These are phyloP conservation scores for Burhinus oedicnemus DNA, from an alignment of 2,113 vertebrate species.

Conservation along the genomic window DNA sequence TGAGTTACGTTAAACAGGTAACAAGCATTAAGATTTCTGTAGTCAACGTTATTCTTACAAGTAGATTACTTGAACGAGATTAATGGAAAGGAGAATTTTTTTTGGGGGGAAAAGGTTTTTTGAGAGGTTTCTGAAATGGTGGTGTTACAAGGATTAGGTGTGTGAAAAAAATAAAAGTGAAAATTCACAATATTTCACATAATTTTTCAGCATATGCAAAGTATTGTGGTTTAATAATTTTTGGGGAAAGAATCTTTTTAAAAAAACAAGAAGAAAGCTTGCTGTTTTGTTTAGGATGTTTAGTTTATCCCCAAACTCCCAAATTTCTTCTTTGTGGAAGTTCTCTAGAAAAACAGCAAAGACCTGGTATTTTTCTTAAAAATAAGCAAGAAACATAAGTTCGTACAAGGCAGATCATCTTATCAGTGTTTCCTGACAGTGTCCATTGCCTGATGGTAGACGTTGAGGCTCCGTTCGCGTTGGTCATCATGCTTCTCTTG, in stretches of 20 bases:
- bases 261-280: background rate
- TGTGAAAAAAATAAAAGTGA: background rate
- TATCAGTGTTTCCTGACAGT: background rate
- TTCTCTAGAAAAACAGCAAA: background rate
- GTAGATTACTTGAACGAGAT: background rate
- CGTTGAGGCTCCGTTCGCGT: fast-evolving
- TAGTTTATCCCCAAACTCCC: no score
- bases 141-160: no score
- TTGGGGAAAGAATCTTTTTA: background rate
- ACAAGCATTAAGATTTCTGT: background rate
- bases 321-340: background rate
- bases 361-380: background rate
- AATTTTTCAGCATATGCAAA: background rate
- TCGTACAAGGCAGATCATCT: background rate
- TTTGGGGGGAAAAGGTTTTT: fast-evolving
- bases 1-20: background rate
- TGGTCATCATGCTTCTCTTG: fast-evolving
- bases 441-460: fast-evolving
- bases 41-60: background rate
- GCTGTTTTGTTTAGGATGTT: background rate
- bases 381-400: background rate
- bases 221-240: background rate
- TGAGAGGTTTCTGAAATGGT: background rate
- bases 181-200: background rate
- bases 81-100: background rate